Percentiles rank a stretch among this genome's conserved stretches.
Evolutionary conservation across 1,140 invertebrate genomes (phyloP).

Genomic region (Papilio polytes): DNA sequence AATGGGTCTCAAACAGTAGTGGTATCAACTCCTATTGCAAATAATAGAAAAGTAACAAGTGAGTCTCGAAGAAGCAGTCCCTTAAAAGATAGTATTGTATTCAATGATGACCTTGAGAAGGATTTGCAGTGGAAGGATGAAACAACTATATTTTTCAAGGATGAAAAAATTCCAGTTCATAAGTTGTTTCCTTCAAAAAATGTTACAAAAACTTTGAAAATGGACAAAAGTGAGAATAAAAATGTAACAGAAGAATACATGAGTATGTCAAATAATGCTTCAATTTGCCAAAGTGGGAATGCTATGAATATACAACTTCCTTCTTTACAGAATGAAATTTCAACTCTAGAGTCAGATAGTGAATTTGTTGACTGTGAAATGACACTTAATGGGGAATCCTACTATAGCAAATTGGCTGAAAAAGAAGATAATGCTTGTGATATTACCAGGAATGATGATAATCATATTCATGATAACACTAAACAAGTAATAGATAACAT

Average conservation of each 20-base stretch:
- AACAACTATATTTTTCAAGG: conserved; percentile 68
- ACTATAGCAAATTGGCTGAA: conserved; percentile 40
- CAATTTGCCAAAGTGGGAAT: conserved; percentile 53
- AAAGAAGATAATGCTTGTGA: neutral
- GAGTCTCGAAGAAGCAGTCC: conserved; percentile 65
- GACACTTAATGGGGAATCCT: conserved; percentile 60
- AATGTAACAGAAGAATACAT: conserved; percentile 67
- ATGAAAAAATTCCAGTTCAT: conserved; percentile 73
- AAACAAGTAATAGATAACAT: conserved; percentile 14
- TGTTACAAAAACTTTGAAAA: conserved; percentile 30
- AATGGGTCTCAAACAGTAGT: conserved; percentile 38
- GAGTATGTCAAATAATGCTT: conserved; percentile 70
- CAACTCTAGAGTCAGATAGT: conserved; percentile 62
- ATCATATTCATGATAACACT: conserved; percentile 12
- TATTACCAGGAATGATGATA: neutral
- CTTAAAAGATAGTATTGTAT: conserved; percentile 69
- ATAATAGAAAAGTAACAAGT: conserved; percentile 53
- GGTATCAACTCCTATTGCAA: conserved; percentile 66
- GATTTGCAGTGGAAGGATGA: conserved; percentile 78
- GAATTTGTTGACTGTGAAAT: conserved; percentile 78
- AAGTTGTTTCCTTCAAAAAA: conserved; percentile 61
- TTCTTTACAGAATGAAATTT: conserved; percentile 42
- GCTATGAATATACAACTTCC: conserved; percentile 45
- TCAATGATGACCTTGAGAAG: conserved; percentile 73
- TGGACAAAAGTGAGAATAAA: conserved; percentile 41